phyloP scores from a whole-genome alignment of 1,140 invertebrate species.

The Polyergus mexicanus region DNA sequence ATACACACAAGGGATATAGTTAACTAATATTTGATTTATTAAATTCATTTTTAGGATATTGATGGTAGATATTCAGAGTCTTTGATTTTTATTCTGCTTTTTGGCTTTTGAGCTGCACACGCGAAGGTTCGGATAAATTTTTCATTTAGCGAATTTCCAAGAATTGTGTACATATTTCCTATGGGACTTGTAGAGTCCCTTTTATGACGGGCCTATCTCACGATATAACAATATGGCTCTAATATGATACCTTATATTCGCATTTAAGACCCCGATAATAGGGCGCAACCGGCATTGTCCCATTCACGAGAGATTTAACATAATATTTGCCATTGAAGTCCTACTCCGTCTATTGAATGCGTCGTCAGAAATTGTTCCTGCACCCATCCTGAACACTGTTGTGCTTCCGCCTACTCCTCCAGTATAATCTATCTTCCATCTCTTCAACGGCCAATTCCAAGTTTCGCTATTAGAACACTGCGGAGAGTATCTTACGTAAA shows the following conservation, averaged over 20 bases:
- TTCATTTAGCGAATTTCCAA: conserved; percentile 56
- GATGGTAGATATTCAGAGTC: neutral
- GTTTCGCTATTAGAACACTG: conserved; percentile 60
- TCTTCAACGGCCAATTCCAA: conserved; percentile 24
- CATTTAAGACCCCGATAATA: conserved; percentile 83
- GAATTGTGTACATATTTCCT: conserved; percentile 78
- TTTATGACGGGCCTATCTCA: conserved; percentile 74
- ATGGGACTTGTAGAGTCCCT: conserved; percentile 66
- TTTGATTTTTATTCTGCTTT: conserved; percentile 19
- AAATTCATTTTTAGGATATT: neutral
- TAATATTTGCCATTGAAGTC: conserved; percentile 86
- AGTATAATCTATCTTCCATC: no score
- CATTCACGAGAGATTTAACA: conserved; percentile 85
- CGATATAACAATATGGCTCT: conserved; percentile 80
- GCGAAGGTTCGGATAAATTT: conserved; percentile 63
- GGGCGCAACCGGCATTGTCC: conserved; percentile 79
- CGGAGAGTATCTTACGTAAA: conserved; percentile 59
- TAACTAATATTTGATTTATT: conserved; percentile 44
- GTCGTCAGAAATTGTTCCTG: conserved; percentile 61
- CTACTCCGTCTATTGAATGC: conserved; percentile 67
- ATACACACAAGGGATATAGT: neutral
- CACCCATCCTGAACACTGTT: conserved; percentile 49
- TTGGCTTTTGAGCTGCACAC: conserved; percentile 12
- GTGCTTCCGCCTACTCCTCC: neutral
- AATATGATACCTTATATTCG: conserved; percentile 81